These are phyloP conservation scores for Andrena flavipes DNA, from an alignment of 2,888 invertebrate species.

Conservation along the genomic window DNA sequence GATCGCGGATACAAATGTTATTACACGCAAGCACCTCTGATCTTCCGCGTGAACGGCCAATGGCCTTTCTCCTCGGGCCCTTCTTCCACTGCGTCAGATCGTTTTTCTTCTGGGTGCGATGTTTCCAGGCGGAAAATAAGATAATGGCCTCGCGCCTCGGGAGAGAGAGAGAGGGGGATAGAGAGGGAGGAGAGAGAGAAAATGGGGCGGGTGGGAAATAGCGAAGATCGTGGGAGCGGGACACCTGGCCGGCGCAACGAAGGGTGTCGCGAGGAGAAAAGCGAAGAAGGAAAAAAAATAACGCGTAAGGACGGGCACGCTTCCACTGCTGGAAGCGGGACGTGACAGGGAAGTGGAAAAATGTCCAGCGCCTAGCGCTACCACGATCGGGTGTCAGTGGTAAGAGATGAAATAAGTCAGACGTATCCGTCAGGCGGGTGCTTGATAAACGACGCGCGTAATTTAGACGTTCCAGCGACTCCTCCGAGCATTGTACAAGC, in stretches of 20 bases:
- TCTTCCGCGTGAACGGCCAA: constrained; percentile 68
- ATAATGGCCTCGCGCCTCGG: constrained; percentile 82
- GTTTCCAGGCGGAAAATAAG: constrained; percentile 84
- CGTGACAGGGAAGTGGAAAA: constrained; percentile 9
- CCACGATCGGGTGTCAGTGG: constrained; percentile 57
- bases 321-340: neutral
- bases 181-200: constrained; percentile 73
- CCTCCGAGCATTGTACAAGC: neutral
- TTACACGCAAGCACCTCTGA: constrained; percentile 70
- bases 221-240: constrained; percentile 80
- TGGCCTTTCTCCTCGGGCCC: constrained; percentile 55
- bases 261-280: constrained; percentile 43
- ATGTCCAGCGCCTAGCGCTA: constrained; percentile 48
- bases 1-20: constrained; percentile 73
- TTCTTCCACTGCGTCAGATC: constrained; percentile 67
- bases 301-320: constrained; percentile 41
- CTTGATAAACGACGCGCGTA: neutral
- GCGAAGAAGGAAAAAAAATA: constrained; percentile 58
- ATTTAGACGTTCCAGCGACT: neutral
- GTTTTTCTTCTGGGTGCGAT: constrained; percentile 83
- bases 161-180: constrained; percentile 76
- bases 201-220: constrained; percentile 71
- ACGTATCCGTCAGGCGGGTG: neutral
- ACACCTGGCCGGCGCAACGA: constrained; percentile 73
- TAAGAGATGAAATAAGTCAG: constrained; percentile 52